Evolutionary conservation across 2,888 invertebrate genomes (phyloP).

Genomic region (Rhorus exstirpatorius): DNA sequence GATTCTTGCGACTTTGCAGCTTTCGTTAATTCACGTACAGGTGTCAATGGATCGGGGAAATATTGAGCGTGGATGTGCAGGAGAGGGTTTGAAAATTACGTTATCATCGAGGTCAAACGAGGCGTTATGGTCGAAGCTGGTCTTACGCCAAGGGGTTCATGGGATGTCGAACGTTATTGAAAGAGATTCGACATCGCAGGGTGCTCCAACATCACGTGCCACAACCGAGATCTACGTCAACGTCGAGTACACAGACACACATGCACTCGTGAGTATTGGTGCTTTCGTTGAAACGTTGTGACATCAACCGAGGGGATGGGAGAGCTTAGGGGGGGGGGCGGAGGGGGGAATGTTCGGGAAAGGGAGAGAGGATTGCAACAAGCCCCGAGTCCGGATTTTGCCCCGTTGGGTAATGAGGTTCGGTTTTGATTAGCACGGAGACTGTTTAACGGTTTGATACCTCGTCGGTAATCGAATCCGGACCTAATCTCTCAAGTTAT

Average conservation of each 20-base stretch:
- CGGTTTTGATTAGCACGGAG: conserved; percentile 86
- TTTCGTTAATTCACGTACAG: background rate
- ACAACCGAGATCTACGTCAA: conserved; percentile 37
- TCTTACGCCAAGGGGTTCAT: background rate
- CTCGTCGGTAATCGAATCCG: conserved; percentile 86
- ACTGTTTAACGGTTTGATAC: conserved; percentile 87
- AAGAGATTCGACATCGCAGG: conserved; percentile 43
- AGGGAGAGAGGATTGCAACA: conserved; percentile 60
- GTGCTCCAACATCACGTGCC: conserved; percentile 37
- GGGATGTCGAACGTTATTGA: conserved; percentile 40
- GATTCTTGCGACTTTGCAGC: background rate
- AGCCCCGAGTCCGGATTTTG: conserved; percentile 73
- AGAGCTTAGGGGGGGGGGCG: conserved; percentile 65
- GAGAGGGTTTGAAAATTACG: conserved; percentile 19
- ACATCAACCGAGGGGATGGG: conserved; percentile 42
- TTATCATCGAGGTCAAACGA: conserved; percentile 50
- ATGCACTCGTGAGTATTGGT: conserved; percentile 40
- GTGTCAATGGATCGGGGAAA: conserved; percentile 24
- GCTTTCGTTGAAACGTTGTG: conserved; percentile 43
- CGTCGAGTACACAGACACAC: conserved; percentile 14
- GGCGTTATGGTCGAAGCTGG: conserved; percentile 11
- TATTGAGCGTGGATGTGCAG: conserved; percentile 6
- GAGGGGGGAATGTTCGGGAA: conserved; percentile 61
- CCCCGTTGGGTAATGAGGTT: conserved; percentile 85
- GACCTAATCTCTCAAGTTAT: conserved; percentile 87